These are phyloP conservation scores for Arvicanthis niloticus DNA, from an alignment of 2,113 vertebrate genomes.

Conservation along the genomic window DNA sequence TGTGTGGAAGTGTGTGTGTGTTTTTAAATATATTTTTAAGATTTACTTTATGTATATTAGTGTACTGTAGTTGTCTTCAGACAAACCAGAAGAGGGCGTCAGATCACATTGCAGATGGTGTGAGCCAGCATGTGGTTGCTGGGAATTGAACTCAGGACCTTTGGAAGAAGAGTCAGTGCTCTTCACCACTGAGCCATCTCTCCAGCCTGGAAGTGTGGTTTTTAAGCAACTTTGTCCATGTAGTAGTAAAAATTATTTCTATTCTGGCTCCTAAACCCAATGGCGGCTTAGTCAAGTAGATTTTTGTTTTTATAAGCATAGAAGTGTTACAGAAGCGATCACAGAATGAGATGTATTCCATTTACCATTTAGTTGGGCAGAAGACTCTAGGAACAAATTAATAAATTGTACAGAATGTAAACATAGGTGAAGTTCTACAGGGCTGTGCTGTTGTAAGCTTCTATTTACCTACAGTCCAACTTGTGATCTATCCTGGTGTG, in stretches of 20 bases:
- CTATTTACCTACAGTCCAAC: background rate
- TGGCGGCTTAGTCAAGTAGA: background rate
- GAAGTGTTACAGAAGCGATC: background rate
- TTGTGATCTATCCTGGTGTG: conserved; percentile 27
- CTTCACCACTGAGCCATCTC: too few species aligned
- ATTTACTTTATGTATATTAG: too few species aligned
- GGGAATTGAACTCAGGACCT: too few species aligned
- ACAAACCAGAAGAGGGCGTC: too few species aligned
- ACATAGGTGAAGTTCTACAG: background rate
- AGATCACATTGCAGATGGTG: too few species aligned
- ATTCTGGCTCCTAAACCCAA: background rate
- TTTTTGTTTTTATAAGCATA: background rate
- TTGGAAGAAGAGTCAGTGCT: too few species aligned
- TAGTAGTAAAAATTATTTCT: conserved; percentile 12
- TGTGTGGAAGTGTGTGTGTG: background rate
- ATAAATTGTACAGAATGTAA: conserved; percentile 7
- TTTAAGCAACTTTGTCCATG: conserved; percentile 38
- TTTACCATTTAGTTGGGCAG: conserved; percentile 28
- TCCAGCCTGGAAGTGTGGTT: background rate
- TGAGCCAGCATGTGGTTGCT: too few species aligned
- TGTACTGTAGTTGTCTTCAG: too few species aligned
- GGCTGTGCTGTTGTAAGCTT: background rate
- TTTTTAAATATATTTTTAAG: too few species aligned
- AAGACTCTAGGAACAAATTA: background rate
- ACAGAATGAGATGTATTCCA: background rate